Percentiles rank a stretch among this genome's conserved stretches.
phyloP scores from a whole-genome alignment of 2,113 vertebrate genomes.

The Rafetus swinhoei region DNA sequence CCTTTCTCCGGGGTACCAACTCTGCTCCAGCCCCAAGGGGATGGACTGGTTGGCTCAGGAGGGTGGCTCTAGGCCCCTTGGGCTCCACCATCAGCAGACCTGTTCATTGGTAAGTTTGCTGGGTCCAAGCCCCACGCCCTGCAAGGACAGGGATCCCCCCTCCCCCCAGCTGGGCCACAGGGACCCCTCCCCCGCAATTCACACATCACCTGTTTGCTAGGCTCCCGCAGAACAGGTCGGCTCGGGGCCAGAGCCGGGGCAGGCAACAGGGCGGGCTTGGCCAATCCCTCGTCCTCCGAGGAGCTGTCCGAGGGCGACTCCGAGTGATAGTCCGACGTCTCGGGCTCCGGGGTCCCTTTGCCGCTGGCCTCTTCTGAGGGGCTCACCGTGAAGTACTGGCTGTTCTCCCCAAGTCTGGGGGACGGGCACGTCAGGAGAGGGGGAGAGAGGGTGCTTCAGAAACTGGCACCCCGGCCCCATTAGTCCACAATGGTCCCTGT shows the following conservation, averaged over 20 bases:
- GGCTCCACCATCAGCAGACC: not conserved
- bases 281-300: not conserved
- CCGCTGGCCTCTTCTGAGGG: not conserved
- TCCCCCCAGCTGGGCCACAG: not conserved
- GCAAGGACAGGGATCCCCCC: not conserved
- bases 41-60: no score
- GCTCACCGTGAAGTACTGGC: not conserved
- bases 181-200: not conserved
- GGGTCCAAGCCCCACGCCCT: not conserved
- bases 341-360: not conserved
- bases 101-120: not conserved
- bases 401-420: not conserved
- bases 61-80: no score
- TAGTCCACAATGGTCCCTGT: not conserved
- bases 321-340: not conserved
- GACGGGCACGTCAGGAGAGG: not conserved
- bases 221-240: not conserved
- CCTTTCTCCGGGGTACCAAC: not conserved
- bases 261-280: no score
- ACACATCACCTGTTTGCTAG: not conserved
- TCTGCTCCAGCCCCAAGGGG: no score
- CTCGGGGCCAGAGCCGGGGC: accelerated
- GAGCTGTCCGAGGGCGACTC: not conserved
- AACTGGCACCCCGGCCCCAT: not conserved
- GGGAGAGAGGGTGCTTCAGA: not conserved